Evolutionary conservation across 2,888 invertebrate species (phyloP).

Genomic region (Matsumyia berberina): DNA sequence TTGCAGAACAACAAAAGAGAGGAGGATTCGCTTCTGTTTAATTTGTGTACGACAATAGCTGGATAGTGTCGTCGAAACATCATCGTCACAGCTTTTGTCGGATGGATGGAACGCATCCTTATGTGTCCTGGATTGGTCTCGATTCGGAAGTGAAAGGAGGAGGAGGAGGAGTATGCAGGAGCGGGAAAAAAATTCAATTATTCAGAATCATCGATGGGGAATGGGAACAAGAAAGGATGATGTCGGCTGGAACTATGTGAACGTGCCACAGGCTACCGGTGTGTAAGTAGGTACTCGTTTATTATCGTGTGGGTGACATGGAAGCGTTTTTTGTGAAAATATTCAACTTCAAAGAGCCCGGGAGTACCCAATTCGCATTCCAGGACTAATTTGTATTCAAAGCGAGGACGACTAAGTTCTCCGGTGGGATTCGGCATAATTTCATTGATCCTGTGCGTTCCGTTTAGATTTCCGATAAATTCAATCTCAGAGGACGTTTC

Average conservation of each 20-base stretch:
- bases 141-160: neutral
- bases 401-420: constrained; percentile 14
- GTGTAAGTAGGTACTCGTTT: neutral
- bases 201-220: constrained; percentile 37
- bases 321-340: neutral
- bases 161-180: neutral
- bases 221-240: constrained; percentile 9
- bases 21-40: constrained; percentile 46
- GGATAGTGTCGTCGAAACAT: constrained; percentile 48
- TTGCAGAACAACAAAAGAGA: neutral
- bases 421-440: constrained; percentile 19
- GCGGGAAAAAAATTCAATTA: constrained; percentile 54
- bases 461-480: neutral
- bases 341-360: neutral
- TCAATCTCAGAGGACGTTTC: neutral
- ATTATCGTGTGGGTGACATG: constrained; percentile 9
- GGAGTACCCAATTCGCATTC: neutral
- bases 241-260: constrained; percentile 4
- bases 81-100: constrained; percentile 49
- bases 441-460: constrained; percentile 8
- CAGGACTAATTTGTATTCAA: constrained; percentile 42
- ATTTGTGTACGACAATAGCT: constrained; percentile 40
- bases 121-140: constrained; percentile 38
- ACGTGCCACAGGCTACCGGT: constrained; percentile 29
- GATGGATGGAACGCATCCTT: constrained; percentile 20